Conservation (phyloP, 2,888 invertebrate genomes). For the Chrysolina haemoptera region DNA sequence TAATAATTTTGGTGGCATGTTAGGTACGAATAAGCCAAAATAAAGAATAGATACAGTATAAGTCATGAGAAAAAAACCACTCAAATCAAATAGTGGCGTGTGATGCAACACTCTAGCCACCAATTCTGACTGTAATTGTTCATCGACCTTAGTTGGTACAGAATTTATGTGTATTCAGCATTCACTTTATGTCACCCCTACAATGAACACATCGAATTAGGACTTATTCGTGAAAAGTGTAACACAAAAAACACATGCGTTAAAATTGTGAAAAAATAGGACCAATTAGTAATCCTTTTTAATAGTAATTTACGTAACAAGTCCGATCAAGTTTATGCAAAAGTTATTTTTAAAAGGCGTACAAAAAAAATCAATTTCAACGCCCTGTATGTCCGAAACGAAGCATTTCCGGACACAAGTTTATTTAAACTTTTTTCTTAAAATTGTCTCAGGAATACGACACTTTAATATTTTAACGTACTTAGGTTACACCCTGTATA, state of each 20-base stretch:
- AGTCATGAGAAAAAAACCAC: conserved; percentile 26
- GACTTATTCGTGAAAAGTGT: background rate
- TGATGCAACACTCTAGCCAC: conserved; percentile 22
- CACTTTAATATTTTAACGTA: too few species aligned
- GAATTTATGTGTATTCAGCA: background rate
- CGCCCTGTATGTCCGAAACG: too few species aligned
- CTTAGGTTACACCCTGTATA: too few species aligned
- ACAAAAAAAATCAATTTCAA: too few species aligned
- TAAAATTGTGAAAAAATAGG: too few species aligned
- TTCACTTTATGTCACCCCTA: background rate
- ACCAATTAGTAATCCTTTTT: too few species aligned
- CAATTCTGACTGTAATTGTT: conserved; percentile 9
- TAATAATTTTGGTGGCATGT: background rate
- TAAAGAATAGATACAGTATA: background rate
- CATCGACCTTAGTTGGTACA: background rate
- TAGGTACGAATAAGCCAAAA: background rate
- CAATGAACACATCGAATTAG: background rate
- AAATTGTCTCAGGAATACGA: too few species aligned
- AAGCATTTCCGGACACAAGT: too few species aligned
- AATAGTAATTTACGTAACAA: too few species aligned
- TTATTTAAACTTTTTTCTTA: too few species aligned
- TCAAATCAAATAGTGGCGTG: conserved; percentile 37
- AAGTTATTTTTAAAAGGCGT: too few species aligned
- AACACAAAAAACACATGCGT: background rate
- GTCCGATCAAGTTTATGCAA: too few species aligned